Evolutionary conservation across 2,797 vertebrate species (phyloP), one percentile per base, ranked within the genome.

Genomic region (Pangasius mekongensis): DNA sequence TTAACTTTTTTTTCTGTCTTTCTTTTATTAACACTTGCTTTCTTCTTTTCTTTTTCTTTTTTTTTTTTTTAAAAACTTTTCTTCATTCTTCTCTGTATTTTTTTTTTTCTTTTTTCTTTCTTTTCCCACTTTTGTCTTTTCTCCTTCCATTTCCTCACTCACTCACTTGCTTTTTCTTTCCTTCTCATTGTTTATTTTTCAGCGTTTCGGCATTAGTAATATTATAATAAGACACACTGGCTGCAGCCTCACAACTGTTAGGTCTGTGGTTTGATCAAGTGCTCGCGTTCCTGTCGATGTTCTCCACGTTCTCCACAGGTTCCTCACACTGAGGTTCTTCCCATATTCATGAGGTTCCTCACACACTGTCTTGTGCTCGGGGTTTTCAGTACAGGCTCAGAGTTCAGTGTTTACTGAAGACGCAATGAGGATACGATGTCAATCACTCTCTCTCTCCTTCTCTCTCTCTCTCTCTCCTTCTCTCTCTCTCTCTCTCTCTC

Each of bases 401-500:
- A 36, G 36, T 9, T 73, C 69, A 47, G 18, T 74, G n/a, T 8
- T 56, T 80, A 36, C 54, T 58, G 11, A 58, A 60, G 22, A 36
- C 20, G 4, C 7, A 24, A 39, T 33, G 22, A 82, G 11, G 6
- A 16, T 82, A n/a, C 27, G 13, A 43, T 43, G 56, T 62, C 14
- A 43, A 24, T 60, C 18, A n/a, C 47, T 49, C 43, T 43, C 30
- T 39, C 30, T 67, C 30, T 67, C 43, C 13, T 1, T 64, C 39
- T 22, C 22, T 81, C 36, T 56, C 30, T 58, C 64, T 83, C 58
- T 86, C 6, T 84, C 64, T 69, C 0, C 20, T 78, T 47, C 24
- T 89, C 18, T 81, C 78, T 86, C 58, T 0, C 73, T 71, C 30
- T 83, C 56, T 74, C 81, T 93, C 36, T 13, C 66, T 39, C 30